phyloP scores from a whole-genome alignment of 2,113 vertebrate species.

The Nansenia antarctica region DNA sequence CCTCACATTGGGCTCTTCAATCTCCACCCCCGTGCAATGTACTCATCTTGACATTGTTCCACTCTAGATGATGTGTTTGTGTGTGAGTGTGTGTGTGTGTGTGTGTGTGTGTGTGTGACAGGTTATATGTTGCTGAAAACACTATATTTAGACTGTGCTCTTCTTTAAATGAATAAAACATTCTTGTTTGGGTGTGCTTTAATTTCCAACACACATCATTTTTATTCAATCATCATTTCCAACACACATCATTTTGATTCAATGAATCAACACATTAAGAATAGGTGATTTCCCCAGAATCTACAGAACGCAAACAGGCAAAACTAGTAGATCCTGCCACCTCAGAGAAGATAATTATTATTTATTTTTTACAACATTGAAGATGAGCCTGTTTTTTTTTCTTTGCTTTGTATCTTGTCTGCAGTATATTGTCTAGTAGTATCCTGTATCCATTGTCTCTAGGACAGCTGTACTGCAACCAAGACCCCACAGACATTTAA shows the following conservation, averaged over 20 bases:
- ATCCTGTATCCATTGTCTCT: too few relatives aligned
- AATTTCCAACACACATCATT: too few relatives aligned
- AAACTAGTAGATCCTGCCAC: neutral
- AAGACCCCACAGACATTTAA: constrained; percentile 40
- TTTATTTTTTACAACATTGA: too few relatives aligned
- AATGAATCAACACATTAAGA: too few relatives aligned
- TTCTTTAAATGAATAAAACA: too few relatives aligned
- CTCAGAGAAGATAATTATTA: neutral
- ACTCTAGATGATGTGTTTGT: neutral
- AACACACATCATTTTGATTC: too few relatives aligned
- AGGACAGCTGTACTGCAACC: too few relatives aligned
- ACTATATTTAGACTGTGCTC: neutral
- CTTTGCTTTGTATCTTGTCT: constrained; percentile 29
- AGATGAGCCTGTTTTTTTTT: neutral
- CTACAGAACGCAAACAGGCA: neutral
- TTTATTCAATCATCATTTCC: too few relatives aligned
- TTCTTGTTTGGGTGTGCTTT: too few relatives aligned
- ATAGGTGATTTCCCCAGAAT: too few relatives aligned
- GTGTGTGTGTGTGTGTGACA: neutral
- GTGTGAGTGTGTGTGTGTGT: neutral
- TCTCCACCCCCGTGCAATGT: neutral
- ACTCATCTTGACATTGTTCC: neutral
- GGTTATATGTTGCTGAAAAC: too few relatives aligned
- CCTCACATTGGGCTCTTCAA: neutral
- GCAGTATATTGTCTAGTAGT: too few relatives aligned